Percentiles rank a stretch among this genome's conserved stretches.
phyloP scores from a whole-genome alignment of 2,888 invertebrate species.

The Neoaliturus tenellus region DNA sequence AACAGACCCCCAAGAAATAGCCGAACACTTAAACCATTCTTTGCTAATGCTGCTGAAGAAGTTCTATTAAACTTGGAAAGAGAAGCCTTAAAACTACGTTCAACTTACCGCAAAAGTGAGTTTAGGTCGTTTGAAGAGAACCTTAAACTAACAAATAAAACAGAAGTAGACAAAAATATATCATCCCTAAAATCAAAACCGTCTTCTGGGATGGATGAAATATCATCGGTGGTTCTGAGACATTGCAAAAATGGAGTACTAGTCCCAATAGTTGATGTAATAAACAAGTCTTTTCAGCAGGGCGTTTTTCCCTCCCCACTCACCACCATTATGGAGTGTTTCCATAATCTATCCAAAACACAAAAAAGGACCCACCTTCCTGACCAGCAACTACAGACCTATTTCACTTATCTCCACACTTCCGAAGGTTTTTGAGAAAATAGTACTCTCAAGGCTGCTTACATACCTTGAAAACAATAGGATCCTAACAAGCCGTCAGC shows the following conservation, averaged over 20 bases:
- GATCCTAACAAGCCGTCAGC: not conserved
- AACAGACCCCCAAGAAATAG: slow-evolving; percentile 47
- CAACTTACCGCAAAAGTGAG: not conserved
- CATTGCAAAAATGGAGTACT: slow-evolving; percentile 32
- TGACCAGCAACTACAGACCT: slow-evolving; percentile 23
- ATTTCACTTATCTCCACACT: slow-evolving; percentile 2
- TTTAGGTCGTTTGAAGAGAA: slow-evolving; percentile 8
- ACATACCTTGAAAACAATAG: slow-evolving; percentile 1
- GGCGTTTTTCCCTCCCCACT: slow-evolving; percentile 24
- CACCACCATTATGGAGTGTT: too few species aligned
- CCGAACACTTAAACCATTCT: slow-evolving; percentile 40
- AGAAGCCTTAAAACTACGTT: not conserved
- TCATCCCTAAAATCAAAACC: slow-evolving; percentile 36
- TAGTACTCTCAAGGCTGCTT: slow-evolving; percentile 35
- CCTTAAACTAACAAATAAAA: slow-evolving; percentile 27
- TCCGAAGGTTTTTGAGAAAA: slow-evolving; percentile 4
- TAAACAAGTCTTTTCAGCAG: slow-evolving; percentile 27
- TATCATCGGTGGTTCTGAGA: slow-evolving; percentile 9
- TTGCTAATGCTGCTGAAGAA: slow-evolving; percentile 39
- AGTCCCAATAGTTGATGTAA: slow-evolving; percentile 32
- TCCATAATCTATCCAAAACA: not conserved
- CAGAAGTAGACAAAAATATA: slow-evolving; percentile 12
- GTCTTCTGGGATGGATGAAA: slow-evolving; percentile 24
- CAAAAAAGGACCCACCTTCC: slow-evolving; percentile 35
- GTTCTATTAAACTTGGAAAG: slow-evolving; percentile 10